These are phyloP conservation scores for Linnaemya vulpina DNA, from an alignment of 2,888 invertebrate genomes.

Conservation along the genomic window DNA sequence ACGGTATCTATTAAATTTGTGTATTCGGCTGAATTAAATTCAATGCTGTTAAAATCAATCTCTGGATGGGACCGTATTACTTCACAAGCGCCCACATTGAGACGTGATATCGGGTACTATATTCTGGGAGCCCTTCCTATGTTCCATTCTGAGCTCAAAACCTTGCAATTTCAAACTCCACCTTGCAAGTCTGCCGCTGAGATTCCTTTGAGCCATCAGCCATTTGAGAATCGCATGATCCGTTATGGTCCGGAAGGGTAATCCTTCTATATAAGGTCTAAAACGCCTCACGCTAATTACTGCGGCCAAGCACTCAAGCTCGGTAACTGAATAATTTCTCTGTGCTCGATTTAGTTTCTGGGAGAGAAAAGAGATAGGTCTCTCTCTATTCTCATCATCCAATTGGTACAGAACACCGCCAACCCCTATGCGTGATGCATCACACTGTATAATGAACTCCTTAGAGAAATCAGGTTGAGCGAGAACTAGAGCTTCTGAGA, in stretches of 20 bases:
- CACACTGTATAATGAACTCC: constrained; percentile 1
- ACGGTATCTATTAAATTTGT: background rate
- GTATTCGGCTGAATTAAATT: background rate
- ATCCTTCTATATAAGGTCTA: constrained; percentile 24
- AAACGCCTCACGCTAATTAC: constrained; percentile 13
- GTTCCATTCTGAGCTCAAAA: background rate
- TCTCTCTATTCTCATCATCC: constrained; percentile 2
- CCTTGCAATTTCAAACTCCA: constrained; percentile 16
- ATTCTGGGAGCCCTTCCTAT: background rate
- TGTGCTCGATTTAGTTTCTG: constrained; percentile 31
- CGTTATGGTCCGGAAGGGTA: constrained; percentile 17
- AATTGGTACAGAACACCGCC: constrained; percentile 1
- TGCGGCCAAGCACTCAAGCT: constrained; percentile 31
- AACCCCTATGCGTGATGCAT: background rate
- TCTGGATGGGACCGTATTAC: background rate
- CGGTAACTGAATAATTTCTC: too few relatives aligned
- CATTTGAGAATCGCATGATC: constrained; percentile 24
- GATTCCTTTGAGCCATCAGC: constrained; percentile 29
- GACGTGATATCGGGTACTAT: background rate
- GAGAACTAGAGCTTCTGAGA: background rate
- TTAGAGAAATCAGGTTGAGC: background rate
- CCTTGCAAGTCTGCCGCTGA: constrained; percentile 13
- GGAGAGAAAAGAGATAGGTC: constrained; percentile 19
- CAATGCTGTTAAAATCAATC: background rate
- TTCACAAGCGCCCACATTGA: background rate